phyloP scores from a whole-genome alignment of 2,888 invertebrate species.

The Bruchidius siliquastri region DNA sequence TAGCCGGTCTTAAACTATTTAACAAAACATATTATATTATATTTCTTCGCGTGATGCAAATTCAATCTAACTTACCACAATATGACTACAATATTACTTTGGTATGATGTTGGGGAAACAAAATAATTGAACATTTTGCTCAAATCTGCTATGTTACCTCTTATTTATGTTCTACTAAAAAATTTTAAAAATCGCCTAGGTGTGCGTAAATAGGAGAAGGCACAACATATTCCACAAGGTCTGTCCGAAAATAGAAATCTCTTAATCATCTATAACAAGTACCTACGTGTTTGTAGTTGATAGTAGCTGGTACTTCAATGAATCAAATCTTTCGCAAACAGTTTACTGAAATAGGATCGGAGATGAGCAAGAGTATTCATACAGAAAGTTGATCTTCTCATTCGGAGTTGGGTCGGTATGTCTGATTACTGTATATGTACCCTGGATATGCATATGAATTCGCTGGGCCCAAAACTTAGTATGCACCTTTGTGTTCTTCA shows the following conservation, averaged over 20 bases:
- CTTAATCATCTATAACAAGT: neutral
- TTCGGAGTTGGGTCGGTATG: too few species aligned
- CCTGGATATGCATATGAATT: too few species aligned
- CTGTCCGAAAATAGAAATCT: slow-evolving; percentile 26
- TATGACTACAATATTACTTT: neutral
- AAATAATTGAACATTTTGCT: neutral
- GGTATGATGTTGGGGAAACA: neutral
- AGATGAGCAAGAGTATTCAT: too few species aligned
- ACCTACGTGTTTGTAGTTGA: too few species aligned
- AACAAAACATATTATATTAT: slow-evolving; percentile 1
- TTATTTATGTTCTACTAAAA: slow-evolving; percentile 10
- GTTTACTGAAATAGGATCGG: too few species aligned
- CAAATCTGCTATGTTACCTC: neutral
- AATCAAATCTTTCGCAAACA: too few species aligned
- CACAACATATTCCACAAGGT: slow-evolving; percentile 39
- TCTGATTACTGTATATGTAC: too few species aligned
- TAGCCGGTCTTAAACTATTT: neutral
- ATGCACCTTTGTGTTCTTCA: too few species aligned
- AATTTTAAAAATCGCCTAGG: slow-evolving; percentile 25
- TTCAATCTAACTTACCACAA: neutral
- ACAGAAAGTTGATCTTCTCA: too few species aligned
- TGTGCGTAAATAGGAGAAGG: slow-evolving; percentile 44
- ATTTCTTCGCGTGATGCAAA: slow-evolving; percentile 1
- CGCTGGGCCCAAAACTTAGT: too few species aligned
- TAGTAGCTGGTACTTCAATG: too few species aligned